These are phyloP conservation scores for Blastobasis lacticolella DNA, from an alignment of 2,888 invertebrate species.

Conservation along the genomic window DNA sequence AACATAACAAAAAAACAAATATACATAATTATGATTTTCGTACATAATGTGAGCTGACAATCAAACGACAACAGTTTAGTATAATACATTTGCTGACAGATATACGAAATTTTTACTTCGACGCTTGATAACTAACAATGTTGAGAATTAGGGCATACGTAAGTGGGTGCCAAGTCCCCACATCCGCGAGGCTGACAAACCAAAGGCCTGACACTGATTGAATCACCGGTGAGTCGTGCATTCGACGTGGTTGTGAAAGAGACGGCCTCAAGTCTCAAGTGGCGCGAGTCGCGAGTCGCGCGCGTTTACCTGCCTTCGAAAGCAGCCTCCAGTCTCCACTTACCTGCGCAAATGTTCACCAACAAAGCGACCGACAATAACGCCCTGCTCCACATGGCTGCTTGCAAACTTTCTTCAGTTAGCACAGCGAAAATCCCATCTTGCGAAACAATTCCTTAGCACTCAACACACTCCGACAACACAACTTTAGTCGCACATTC, in stretches of 20 bases:
- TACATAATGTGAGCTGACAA: too few relatives aligned
- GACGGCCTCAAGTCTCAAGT: slow-evolving; percentile 9
- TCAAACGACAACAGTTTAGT: too few relatives aligned
- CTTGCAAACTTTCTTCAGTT: slow-evolving; percentile 53
- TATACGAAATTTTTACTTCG: too few relatives aligned
- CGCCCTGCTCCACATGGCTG: slow-evolving; percentile 56
- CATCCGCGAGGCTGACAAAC: not conserved
- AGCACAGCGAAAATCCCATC: slow-evolving; percentile 49
- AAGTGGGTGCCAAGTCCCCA: not conserved
- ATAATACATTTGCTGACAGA: too few relatives aligned
- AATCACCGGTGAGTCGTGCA: not conserved
- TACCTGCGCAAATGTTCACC: slow-evolving; percentile 68
- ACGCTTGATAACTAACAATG: too few relatives aligned
- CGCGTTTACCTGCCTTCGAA: slow-evolving; percentile 7
- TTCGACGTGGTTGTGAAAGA: not conserved
- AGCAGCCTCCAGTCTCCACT: slow-evolving; percentile 26
- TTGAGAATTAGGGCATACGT: not conserved
- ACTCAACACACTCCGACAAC: slow-evolving; percentile 41
- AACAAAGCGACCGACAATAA: slow-evolving; percentile 65
- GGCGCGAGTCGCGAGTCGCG: slow-evolving; percentile 29
- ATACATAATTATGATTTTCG: too few relatives aligned
- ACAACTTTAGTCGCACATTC: slow-evolving; percentile 39
- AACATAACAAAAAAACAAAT: too few relatives aligned
- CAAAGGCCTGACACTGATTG: not conserved
- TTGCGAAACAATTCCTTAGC: slow-evolving; percentile 26